These are phyloP conservation scores for Drosophila seguyi DNA, from an alignment of 1,140 invertebrate species.

Conservation along the genomic window DNA sequence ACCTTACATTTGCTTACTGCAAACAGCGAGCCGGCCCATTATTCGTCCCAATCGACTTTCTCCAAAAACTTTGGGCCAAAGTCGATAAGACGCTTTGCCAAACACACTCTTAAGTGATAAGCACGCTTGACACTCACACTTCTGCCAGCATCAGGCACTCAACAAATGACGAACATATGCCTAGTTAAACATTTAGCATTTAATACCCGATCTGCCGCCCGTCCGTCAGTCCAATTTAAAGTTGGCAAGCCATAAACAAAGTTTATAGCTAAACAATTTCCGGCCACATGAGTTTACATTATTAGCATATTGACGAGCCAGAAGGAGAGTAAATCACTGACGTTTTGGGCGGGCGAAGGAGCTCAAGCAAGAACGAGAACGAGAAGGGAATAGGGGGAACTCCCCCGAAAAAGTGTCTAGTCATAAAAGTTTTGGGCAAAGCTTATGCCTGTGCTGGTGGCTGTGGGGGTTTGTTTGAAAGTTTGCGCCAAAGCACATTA, in stretches of 20 bases:
- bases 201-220: constrained; percentile 20
- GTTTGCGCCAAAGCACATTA: constrained; percentile 71
- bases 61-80: constrained; percentile 17
- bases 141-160: constrained; percentile 28
- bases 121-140: constrained; percentile 31
- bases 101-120: constrained; percentile 46
- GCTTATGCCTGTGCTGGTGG: constrained; percentile 49
- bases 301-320: constrained; percentile 75
- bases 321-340: constrained; percentile 45
- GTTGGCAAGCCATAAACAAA: constrained; percentile 67
- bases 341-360: background rate
- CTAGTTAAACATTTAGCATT: constrained; percentile 58
- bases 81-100: constrained; percentile 34
- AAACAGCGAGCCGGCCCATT: constrained; percentile 4
- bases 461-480: constrained; percentile 41
- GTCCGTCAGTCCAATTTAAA: constrained; percentile 38
- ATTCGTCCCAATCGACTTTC: constrained; percentile 6
- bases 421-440: constrained; percentile 70
- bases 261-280: constrained; percentile 79
- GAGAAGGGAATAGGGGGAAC: background rate
- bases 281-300: constrained; percentile 71
- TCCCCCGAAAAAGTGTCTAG: constrained; percentile 71
- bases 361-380: background rate
- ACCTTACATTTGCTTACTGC: background rate
- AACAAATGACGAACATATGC: constrained; percentile 43